These are phyloP conservation scores for Tachypleus tridentatus DNA, from an alignment of 1,140 invertebrate species.

Conservation along the genomic window DNA sequence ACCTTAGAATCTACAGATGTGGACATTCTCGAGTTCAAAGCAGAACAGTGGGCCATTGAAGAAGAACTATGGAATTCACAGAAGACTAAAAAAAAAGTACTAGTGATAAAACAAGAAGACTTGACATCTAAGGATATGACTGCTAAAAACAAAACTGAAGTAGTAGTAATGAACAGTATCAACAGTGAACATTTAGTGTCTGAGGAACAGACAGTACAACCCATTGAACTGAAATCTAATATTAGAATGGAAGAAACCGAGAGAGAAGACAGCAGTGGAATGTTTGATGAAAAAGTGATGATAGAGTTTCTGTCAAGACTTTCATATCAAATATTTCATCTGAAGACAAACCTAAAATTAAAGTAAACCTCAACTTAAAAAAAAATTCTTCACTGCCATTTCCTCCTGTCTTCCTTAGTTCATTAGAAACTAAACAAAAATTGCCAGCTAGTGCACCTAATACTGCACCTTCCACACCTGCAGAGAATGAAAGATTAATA, in stretches of 20 bases:
- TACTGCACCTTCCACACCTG: no score
- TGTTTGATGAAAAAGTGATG: background rate
- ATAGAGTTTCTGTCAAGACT: background rate
- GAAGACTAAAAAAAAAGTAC: no score
- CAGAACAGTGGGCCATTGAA: background rate
- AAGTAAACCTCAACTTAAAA: constrained; percentile 24
- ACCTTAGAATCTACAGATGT: constrained; percentile 20
- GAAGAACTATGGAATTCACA: no score
- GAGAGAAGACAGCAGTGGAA: no score
- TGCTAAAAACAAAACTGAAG: background rate
- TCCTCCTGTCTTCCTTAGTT: constrained; percentile 12
- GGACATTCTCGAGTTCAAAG: constrained; percentile 2
- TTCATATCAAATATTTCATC: background rate
- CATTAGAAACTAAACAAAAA: background rate
- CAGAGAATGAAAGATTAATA: no score
- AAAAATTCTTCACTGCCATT: constrained; percentile 14
- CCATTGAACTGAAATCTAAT: no score
- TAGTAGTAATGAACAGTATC: background rate
- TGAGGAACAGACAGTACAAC: background rate
- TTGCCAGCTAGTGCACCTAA: no score
- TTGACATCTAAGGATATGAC: no score
- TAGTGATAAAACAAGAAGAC: no score
- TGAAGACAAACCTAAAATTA: constrained; percentile 20
- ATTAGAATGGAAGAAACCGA: no score
- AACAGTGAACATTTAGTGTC: background rate